Evolutionary conservation across 1,140 invertebrate species (phyloP).

Genomic region (Glossosoma conforme): DNA sequence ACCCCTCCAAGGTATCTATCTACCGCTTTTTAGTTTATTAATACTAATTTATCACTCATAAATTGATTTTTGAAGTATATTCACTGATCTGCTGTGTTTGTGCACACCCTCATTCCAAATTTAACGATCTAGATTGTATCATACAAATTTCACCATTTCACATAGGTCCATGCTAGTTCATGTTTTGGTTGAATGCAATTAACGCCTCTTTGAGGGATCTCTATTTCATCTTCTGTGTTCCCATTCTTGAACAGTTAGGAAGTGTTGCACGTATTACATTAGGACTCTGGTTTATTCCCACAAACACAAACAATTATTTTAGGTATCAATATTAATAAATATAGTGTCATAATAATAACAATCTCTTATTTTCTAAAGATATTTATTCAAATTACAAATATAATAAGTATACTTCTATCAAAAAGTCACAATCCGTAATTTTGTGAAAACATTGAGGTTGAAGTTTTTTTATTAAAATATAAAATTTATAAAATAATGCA

Average conservation of each 20-base stretch:
- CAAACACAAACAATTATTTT: conserved; percentile 1
- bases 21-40: conserved; percentile 27
- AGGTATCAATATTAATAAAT: too few relatives aligned
- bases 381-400: too few relatives aligned
- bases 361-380: too few relatives aligned
- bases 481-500: too few relatives aligned
- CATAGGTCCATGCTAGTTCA: conserved; percentile 16
- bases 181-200: conserved; percentile 23
- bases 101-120: conserved; percentile 20
- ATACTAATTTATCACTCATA: conserved; percentile 12
- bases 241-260: neutral
- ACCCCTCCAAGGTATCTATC: conserved; percentile 27
- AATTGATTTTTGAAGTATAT: conserved; percentile 8
- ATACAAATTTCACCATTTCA: conserved; percentile 4
- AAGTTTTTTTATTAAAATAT: too few relatives aligned
- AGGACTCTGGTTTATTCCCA: neutral
- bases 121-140: conserved; percentile 8
- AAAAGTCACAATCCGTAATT: too few relatives aligned
- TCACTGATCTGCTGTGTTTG: conserved; percentile 27
- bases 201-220: too few relatives aligned
- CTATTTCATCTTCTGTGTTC: conserved; percentile 4
- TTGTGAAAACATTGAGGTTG: too few relatives aligned
- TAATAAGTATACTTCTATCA: too few relatives aligned
- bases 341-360: too few relatives aligned
- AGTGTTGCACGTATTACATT: conserved; percentile 18